phyloP scores from a whole-genome alignment of 2,113 vertebrate species.

The Brachyhypopomus occidentalis region DNA sequence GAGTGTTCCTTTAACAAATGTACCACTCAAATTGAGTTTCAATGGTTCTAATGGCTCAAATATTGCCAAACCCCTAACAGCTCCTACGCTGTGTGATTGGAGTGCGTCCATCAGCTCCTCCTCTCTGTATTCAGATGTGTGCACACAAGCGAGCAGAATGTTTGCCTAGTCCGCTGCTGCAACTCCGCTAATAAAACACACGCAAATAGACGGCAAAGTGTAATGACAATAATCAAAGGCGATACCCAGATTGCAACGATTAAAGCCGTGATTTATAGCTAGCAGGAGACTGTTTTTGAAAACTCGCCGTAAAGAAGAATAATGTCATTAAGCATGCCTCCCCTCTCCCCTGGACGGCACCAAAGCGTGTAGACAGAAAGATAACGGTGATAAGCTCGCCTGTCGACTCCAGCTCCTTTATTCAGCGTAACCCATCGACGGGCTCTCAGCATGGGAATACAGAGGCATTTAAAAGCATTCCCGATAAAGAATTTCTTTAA shows the following conservation, averaged over 20 bases:
- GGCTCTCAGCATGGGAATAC: slow-evolving; percentile 40
- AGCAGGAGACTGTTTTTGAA: slow-evolving; percentile 55
- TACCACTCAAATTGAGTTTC: background rate
- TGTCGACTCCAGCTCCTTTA: slow-evolving; percentile 53
- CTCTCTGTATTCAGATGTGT: slow-evolving; percentile 1
- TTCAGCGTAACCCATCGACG: slow-evolving; percentile 48
- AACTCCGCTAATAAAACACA: slow-evolving; percentile 6
- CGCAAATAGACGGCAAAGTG: slow-evolving; percentile 39
- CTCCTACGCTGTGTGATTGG: background rate
- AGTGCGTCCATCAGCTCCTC: background rate
- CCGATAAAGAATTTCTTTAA: slow-evolving; percentile 80
- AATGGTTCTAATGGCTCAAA: background rate
- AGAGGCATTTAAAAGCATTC: slow-evolving; percentile 78
- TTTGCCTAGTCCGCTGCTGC: background rate
- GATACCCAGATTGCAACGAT: slow-evolving; percentile 46
- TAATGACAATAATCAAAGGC: slow-evolving; percentile 56
- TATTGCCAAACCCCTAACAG: background rate
- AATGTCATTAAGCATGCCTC: slow-evolving; percentile 65
- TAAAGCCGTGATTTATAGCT: slow-evolving; percentile 49
- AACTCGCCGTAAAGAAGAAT: slow-evolving; percentile 62
- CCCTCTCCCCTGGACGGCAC: slow-evolving; percentile 55
- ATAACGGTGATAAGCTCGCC: slow-evolving; percentile 47
- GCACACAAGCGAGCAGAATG: background rate
- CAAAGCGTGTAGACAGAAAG: slow-evolving; percentile 56
- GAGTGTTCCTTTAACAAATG: background rate